Conservation (phyloP, 2,797 vertebrate genomes). For the Agapornis canus region DNA sequence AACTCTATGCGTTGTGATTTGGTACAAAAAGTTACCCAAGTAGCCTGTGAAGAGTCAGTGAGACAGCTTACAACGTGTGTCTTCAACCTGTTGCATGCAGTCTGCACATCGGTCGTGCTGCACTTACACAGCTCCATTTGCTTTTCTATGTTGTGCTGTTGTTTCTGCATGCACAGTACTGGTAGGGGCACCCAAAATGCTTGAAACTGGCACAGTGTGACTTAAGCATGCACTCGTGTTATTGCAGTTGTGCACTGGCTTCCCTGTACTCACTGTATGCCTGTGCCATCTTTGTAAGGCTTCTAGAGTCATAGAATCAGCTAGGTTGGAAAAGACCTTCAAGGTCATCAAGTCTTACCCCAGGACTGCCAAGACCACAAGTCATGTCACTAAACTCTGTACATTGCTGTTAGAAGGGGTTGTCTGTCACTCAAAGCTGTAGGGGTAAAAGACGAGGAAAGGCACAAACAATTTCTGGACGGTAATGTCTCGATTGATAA, state of each 20-base stretch:
- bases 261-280: neutral
- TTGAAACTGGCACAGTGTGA: neutral
- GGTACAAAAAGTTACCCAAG: neutral
- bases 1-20: neutral
- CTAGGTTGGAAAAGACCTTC: neutral
- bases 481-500: neutral
- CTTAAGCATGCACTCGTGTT: accelerated
- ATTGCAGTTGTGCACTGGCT: neutral
- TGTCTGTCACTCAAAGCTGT: neutral
- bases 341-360: neutral
- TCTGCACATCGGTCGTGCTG: neutral
- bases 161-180: neutral
- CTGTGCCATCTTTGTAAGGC: neutral
- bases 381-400: neutral
- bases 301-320: neutral
- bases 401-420: neutral
- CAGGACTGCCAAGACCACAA: neutral
- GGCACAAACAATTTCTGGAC: neutral
- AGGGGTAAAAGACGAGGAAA: neutral
- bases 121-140: accelerated
- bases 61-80: neutral
- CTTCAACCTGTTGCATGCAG: neutral
- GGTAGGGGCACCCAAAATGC: neutral
- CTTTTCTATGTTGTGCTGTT: neutral
- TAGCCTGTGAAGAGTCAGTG: neutral